These are phyloP conservation scores for Caligus rogercresseyi DNA, from an alignment of 1,140 invertebrate species.

Conservation along the genomic window DNA sequence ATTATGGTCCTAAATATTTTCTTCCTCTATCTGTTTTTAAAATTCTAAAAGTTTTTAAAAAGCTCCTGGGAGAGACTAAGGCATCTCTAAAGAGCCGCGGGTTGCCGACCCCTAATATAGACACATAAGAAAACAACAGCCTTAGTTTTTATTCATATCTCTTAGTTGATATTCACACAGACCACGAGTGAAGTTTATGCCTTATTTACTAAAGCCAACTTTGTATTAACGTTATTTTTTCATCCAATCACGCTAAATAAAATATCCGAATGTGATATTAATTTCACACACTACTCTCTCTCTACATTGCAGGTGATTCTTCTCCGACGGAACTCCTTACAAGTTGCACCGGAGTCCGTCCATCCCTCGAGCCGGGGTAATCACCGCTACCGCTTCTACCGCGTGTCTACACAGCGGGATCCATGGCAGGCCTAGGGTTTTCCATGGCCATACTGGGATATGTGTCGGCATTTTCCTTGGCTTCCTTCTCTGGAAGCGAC, in stretches of 20 bases:
- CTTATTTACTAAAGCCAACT: not conserved
- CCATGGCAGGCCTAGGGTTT: conserved; percentile 30
- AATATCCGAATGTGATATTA: not conserved
- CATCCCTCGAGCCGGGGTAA: conserved; percentile 23
- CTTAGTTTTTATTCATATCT: no score
- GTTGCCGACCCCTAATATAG: no score
- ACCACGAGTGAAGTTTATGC: not conserved
- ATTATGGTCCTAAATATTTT: no score
- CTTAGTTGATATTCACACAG: no score
- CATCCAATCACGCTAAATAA: not conserved
- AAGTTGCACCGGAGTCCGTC: conserved; percentile 26
- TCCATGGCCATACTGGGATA: conserved; percentile 31
- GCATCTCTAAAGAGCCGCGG: no score
- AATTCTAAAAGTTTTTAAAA: no score
- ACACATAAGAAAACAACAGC: no score
- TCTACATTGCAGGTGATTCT: conserved; percentile 25
- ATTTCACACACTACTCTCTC: not conserved
- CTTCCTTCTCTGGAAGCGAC: conserved; percentile 30
- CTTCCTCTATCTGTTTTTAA: no score
- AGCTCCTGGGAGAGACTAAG: no score
- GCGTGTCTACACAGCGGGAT: conserved; percentile 27
- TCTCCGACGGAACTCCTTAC: conserved; percentile 27
- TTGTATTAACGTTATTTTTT: not conserved
- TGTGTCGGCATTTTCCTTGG: conserved; percentile 30
- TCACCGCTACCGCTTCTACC: conserved; percentile 21